Base-by-base conservation (phyloP, 2,888 invertebrate genomes). In the Oscheius sp. region DNA sequence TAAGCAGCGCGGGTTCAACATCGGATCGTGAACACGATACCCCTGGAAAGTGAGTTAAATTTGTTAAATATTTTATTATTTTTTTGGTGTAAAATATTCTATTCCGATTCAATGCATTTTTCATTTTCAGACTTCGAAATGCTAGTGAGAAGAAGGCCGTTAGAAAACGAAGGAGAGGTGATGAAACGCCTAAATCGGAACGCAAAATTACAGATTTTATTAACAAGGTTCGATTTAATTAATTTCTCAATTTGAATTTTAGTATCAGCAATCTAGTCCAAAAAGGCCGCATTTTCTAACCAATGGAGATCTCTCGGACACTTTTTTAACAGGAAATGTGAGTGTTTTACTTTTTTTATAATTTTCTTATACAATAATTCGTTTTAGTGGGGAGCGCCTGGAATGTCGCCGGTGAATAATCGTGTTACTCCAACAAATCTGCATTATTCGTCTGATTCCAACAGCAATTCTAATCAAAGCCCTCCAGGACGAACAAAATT, bases 181-280 rank as follows among this genome's bases (percentile, higher is more conserved):
- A 77, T 3, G 75, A 75, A 23, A 79, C 80, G 1, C 77, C 77
- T 5, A 80, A 77, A 64, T 67, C 70, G 15, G 79, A 78, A 33
- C 61, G 77, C n/a, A 80, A 79, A 64, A 80, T 80, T 8, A 80
- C 80, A 5, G 80, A 80, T 17, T 79, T 76, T 50, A 74, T 68
- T 8, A 45, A n/a, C 33, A 61, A 50, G 42, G 68, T 68, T 45
- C 6, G 25, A 25, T 65, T 29, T 42, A 23, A 45, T 23, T 34
- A 17, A n/a, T 27, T 33, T 50, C 29, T 39, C 20, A 15, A 12
- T 46, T 45, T 48, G 6, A 15, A 17, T 20, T 4, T n/a, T 48
- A 63, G 45, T 33, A 63, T 45, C 37, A 39, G 27, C 68, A 48
- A 37, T 20, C 52, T 23, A 68, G 68, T 50, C 68, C 68, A 17